phyloP scores from a whole-genome alignment of 2,888 invertebrate species.

The Ophonus ardosiacus region DNA sequence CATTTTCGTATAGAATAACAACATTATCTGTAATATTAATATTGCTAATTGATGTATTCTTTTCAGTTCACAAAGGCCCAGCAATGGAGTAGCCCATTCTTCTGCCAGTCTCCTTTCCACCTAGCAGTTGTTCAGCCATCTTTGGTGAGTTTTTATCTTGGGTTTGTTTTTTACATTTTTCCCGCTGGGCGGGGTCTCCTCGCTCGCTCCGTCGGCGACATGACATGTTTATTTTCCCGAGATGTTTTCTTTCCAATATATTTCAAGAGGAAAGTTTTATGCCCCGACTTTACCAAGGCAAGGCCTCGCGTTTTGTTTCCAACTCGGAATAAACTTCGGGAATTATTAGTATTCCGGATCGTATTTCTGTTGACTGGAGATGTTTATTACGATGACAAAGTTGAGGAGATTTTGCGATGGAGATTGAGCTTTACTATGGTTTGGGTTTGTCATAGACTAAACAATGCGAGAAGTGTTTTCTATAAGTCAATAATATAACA shows the following conservation, averaged over 20 bases:
- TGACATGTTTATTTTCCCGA: constrained; percentile 56
- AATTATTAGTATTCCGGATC: constrained; percentile 41
- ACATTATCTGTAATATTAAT: no score
- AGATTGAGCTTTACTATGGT: not conserved
- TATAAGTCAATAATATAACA: not conserved
- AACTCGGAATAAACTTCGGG: constrained; percentile 43
- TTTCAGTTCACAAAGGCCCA: constrained; percentile 29
- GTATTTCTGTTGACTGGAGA: constrained; percentile 24
- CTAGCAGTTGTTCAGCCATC: constrained; percentile 52
- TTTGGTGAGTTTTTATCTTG: constrained; percentile 59
- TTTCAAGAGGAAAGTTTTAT: constrained; percentile 47
- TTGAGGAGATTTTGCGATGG: not conserved
- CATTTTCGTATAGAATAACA: no score
- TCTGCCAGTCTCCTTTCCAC: not conserved
- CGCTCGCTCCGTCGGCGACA: not conserved
- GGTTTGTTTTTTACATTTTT: constrained; percentile 52
- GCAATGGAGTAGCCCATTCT: constrained; percentile 51
- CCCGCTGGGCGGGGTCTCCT: not conserved
- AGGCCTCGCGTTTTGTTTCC: constrained; percentile 40
- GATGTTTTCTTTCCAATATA: constrained; percentile 54
- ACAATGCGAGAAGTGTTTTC: not conserved
- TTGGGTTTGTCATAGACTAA: not conserved
- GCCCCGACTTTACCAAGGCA: constrained; percentile 21
- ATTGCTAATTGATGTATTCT: not conserved
- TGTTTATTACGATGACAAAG: not conserved